Evolutionary conservation across 2,113 vertebrate species (phyloP), one percentile per base, ranked within the genome.

Genomic region (Rissa tridactyla): DNA sequence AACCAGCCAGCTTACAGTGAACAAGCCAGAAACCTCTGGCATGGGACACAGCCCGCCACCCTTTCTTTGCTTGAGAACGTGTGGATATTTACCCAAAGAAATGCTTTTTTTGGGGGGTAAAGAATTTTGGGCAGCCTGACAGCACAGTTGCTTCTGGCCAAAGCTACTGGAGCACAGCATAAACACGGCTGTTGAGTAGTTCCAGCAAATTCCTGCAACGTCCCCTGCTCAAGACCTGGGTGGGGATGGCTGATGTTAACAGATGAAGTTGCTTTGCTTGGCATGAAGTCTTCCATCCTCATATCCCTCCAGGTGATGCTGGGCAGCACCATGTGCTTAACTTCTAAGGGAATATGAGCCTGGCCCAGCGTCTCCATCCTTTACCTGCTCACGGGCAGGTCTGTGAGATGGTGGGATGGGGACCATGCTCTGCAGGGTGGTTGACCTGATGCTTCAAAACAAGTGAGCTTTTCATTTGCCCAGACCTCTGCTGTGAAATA

Each of bases 251-350:
- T 94, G 66, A 22, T 9, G 15, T 17, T 23, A 19, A 10, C 0
- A 2, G 58, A 10, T 25, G 69, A 34, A 7, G 30, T 6, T 49
- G 40, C 32, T 71, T 13, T 38, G 17, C 69, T 71, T 25, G 36
- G 42, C 1, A 4, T 27, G 20, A 46, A 34, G 8, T 34, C n/a
- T 42, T 38, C n/a, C 27, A 26, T 13, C 34, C 38, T 70, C 21
- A 9, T 10, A 14, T 72, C 14, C 34, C 27, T 62, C 42, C 14
- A 6, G 2, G 36, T 1, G 7, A 57, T 46, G 36, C 72, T 80
- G 34, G 46, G 21, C 6, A 7, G 22, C n/a, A 9, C 15, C 2
- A 0, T 5, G 17, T 0, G 6, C 32, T 29, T 49, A 1, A 29
- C 49, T 65, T 58, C 76, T 2, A 17, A 49, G 46, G 40, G n/a